Base-by-base conservation (phyloP, 2,113 vertebrate species). In the Anguilla rostrata region DNA sequence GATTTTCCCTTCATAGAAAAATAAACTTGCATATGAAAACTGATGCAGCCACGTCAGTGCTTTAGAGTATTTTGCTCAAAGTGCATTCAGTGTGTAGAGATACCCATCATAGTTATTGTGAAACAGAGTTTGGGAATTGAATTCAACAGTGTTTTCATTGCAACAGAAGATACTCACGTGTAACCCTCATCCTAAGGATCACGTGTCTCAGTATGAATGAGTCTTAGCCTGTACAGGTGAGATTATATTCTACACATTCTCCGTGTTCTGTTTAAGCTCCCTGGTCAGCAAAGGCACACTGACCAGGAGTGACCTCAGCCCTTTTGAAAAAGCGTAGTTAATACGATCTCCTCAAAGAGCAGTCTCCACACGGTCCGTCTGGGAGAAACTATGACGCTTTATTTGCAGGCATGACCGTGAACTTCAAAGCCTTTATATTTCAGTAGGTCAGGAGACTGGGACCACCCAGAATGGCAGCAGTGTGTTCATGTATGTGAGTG, bases 381-480 rank as follows among this genome's bases (percentile, higher is more conserved):
- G 84, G 81, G 79, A 60, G 43, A 88, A 85, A 87, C 85, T 90
- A 87, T 83, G 88, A 90, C 88, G 71, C 84, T 86, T 78, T 11
- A 88, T 87, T 87, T 20, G 89, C 86, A 92, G 86, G 86, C 91
- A 90, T 56, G 86, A 92, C 92, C 90, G 82, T 93, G 90, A 93
- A 91, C 87, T 94, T 94, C 90, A 94, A 88, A 3, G 82, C 43
- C 56, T 87, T 90, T 43, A 82, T 87, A 87, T 78, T 85, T 78
- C 8, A 83, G 49, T 29, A 15, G 84, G 87, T 88, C 87, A 82
- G 9, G n/a, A 26, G 88, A 88, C 3, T 22, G 83, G 87, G 93
- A 94, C 94, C 94, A 95, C 94, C 92, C 93, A 93, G 86, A 82
- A 90, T 89, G 90, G 46, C 43, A 90, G 84, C 90, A 87, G 90